Conservation (phyloP, 2,888 invertebrate species). For the Drosophila macrothrix region DNA sequence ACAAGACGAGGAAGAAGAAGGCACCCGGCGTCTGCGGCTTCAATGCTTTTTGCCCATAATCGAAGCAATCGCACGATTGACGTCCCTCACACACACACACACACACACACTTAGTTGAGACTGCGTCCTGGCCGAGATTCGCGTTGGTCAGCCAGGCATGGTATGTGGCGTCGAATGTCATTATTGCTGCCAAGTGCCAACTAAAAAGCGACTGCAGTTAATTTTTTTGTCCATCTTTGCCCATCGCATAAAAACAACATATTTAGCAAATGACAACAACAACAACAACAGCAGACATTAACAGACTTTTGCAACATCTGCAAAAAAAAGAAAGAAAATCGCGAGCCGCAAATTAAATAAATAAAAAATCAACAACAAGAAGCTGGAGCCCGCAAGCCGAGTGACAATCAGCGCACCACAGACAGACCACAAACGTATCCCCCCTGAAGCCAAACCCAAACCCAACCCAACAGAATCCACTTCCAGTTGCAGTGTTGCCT, state of each 20-base stretch:
- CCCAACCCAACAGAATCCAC: slow-evolving; percentile 10
- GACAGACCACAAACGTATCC: slow-evolving; percentile 30
- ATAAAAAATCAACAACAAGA: slow-evolving; percentile 73
- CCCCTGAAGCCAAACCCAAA: slow-evolving; percentile 29
- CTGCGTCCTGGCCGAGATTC: slow-evolving; percentile 20
- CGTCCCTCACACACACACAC: slow-evolving; percentile 59
- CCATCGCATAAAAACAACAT: slow-evolving; percentile 82
- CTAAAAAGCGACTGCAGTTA: slow-evolving; percentile 82
- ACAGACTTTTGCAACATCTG: slow-evolving; percentile 48
- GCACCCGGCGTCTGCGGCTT: slow-evolving; percentile 60
- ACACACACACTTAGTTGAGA: slow-evolving; percentile 8
- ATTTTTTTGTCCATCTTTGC: slow-evolving; percentile 74
- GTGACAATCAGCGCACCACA: slow-evolving; percentile 63
- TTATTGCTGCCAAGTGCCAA: slow-evolving; percentile 83
- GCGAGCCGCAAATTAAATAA: slow-evolving; percentile 80
- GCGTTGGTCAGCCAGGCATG: slow-evolving; percentile 47
- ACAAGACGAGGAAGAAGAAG: slow-evolving; percentile 12
- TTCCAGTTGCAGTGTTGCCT: slow-evolving; percentile 43
- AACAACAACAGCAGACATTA: slow-evolving; percentile 63
- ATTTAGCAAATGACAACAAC: slow-evolving; percentile 83
- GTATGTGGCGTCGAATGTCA: slow-evolving; percentile 84
- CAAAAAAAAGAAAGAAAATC: slow-evolving; percentile 22
- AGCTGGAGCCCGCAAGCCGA: slow-evolving; percentile 16
- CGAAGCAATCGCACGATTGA: slow-evolving; percentile 78
- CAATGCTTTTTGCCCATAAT: slow-evolving; percentile 67